Percentiles rank a stretch among this genome's conserved stretches.
These are phyloP conservation scores for Arctopsyche grandis DNA, from an alignment of 1,140 invertebrate genomes.

Conservation along the genomic window DNA sequence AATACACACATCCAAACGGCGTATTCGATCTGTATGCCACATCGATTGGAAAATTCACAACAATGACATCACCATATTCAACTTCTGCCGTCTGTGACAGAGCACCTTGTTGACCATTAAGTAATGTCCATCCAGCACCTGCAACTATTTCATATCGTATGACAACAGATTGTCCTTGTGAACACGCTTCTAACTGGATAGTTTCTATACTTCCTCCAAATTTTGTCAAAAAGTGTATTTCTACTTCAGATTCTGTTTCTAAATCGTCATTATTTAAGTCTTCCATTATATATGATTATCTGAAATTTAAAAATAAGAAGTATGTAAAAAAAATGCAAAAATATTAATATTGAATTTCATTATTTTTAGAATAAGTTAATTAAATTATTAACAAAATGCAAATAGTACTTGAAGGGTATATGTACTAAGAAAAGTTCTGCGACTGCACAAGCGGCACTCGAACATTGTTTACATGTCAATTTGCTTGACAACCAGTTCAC, in stretches of 20 bases:
- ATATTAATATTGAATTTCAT: neutral
- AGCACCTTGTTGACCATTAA: constrained; percentile 57
- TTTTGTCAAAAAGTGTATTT: constrained; percentile 39
- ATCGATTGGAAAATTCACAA: constrained; percentile 62
- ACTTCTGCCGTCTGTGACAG: constrained; percentile 58
- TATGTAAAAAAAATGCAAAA: too few species aligned
- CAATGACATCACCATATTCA: constrained; percentile 57
- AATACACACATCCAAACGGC: constrained; percentile 60
- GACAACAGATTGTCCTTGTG: constrained; percentile 55
- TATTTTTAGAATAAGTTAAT: neutral
- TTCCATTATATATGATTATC: neutral
- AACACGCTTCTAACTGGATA: constrained; percentile 39
- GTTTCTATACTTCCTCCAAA: constrained; percentile 45
- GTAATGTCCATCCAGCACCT: constrained; percentile 59
- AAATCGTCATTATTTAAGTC: constrained; percentile 2
- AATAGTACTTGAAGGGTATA: neutral
- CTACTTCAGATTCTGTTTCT: constrained; percentile 2
- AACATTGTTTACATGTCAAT: constrained; percentile 18
- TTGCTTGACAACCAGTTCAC: neutral
- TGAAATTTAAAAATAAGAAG: neutral
- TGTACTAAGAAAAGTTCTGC: neutral
- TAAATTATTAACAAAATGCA: neutral
- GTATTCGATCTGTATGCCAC: constrained; percentile 59
- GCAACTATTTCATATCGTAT: constrained; percentile 59
- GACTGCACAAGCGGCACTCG: neutral